Evolutionary conservation across 2,113 vertebrate genomes (phyloP).

Genomic region (Asarcornis scutulata): DNA sequence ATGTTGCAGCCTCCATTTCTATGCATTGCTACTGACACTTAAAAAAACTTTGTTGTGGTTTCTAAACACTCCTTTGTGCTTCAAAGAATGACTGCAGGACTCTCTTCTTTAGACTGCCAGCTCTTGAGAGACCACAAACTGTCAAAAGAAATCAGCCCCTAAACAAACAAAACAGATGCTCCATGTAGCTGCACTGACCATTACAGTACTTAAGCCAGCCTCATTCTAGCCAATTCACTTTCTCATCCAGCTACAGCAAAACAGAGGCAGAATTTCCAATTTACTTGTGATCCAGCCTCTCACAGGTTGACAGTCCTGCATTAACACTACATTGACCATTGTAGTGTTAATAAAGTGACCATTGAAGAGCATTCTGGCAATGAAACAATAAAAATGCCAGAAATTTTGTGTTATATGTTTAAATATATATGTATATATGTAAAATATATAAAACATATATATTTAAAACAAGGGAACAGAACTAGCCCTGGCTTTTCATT

Average conservation of each 20-base stretch:
- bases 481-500: background rate
- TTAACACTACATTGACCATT: background rate
- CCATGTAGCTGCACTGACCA: background rate
- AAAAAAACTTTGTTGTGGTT: background rate
- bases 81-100: background rate
- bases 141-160: background rate
- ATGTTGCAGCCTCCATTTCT: background rate
- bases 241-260: background rate
- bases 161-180: background rate
- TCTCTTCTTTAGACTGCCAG: background rate
- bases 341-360: too few relatives aligned
- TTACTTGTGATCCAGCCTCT: background rate
- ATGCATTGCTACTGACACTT: background rate
- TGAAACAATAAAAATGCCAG: background rate
- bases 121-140: background rate
- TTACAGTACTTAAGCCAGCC: background rate
- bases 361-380: background rate
- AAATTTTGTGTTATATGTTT: background rate
- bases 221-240: background rate
- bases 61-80: background rate
- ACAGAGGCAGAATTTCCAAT: background rate
- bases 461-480: background rate
- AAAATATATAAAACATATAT: too few relatives aligned
- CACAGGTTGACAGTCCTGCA: background rate
- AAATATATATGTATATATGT: background rate